Conservation (phyloP, 2,797 vertebrate species). For the Notolabrus celidotus region DNA sequence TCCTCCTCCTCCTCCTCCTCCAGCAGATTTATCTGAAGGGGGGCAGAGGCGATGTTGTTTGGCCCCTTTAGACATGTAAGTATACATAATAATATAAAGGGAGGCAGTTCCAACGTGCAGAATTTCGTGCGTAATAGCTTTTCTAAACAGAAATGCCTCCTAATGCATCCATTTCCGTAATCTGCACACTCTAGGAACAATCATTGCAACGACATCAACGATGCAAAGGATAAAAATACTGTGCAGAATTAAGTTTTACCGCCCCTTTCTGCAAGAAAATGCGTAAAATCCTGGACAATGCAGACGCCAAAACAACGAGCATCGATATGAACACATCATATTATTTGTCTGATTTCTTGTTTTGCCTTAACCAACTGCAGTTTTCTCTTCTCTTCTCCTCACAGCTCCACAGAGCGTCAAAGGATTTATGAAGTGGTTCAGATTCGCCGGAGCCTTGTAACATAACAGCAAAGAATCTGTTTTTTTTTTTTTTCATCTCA, state of each 20-base stretch:
- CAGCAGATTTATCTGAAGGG: slow-evolving; percentile 67
- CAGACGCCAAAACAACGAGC: slow-evolving; percentile 34
- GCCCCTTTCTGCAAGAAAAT: slow-evolving; percentile 21
- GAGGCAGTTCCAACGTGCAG: slow-evolving; percentile 47
- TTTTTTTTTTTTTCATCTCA: slow-evolving; percentile 32
- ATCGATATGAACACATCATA: slow-evolving; percentile 19
- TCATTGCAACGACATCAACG: slow-evolving; percentile 8
- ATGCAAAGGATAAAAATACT: slow-evolving; percentile 14
- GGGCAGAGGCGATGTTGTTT: slow-evolving; percentile 68
- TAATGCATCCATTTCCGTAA: slow-evolving; percentile 39
- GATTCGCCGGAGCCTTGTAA: slow-evolving; percentile 61
- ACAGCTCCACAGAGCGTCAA: slow-evolving; percentile 75
- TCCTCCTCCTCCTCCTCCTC: slow-evolving; percentile 46
- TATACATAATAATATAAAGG: slow-evolving; percentile 64
- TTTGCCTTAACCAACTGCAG: slow-evolving; percentile 40
- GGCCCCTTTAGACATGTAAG: slow-evolving; percentile 81
- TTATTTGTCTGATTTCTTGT: background rate
- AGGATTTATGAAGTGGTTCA: slow-evolving; percentile 74
- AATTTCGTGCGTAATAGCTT: slow-evolving; percentile 70
- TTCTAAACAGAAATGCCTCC: slow-evolving; percentile 47
- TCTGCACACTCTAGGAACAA: slow-evolving; percentile 29
- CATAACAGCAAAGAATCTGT: slow-evolving; percentile 49
- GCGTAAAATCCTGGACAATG: slow-evolving; percentile 29
- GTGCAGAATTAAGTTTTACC: slow-evolving; percentile 45
- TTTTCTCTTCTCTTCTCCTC: slow-evolving; percentile 61